Conservation (phyloP, 1,140 invertebrate species). For the Melitaea cinxia region DNA sequence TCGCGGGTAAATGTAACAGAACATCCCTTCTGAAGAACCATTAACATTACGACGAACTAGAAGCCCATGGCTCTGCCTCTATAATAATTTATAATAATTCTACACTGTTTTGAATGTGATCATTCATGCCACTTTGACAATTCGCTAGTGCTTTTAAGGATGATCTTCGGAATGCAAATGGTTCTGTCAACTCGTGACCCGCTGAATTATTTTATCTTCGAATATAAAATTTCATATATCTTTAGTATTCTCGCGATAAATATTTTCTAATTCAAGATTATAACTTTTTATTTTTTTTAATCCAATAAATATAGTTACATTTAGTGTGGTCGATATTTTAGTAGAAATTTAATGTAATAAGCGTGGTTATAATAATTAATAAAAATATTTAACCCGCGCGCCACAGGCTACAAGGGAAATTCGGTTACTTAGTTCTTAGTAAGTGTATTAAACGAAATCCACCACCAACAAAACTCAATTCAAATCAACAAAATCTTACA, state of each 20-base stretch:
- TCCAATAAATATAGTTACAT: not conserved
- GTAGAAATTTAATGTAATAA: slow-evolving; percentile 21
- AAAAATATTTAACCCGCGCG: slow-evolving; percentile 28
- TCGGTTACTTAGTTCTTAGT: slow-evolving; percentile 60
- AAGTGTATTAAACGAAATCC: slow-evolving; percentile 81
- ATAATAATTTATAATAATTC: not conserved
- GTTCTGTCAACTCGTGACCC: slow-evolving; percentile 33
- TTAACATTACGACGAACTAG: slow-evolving; percentile 38
- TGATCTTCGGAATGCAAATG: slow-evolving; percentile 33
- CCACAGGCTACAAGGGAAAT: slow-evolving; percentile 49
- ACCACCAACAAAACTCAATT: slow-evolving; percentile 81
- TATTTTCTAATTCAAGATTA: not conserved
- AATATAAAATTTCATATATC: slow-evolving; percentile 16
- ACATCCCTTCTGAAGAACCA: slow-evolving; percentile 43
- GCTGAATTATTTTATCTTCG: slow-evolving; percentile 17
- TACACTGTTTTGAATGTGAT: too few species aligned
- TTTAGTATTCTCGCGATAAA: slow-evolving; percentile 2
- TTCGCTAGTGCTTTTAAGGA: not conserved
- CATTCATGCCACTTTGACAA: too few species aligned
- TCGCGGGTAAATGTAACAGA: slow-evolving; percentile 43
- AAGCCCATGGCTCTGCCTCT: not conserved
- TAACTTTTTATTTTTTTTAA: not conserved
- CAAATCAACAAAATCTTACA: slow-evolving; percentile 80
- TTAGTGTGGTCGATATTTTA: slow-evolving; percentile 9
- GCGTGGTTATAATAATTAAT: slow-evolving; percentile 17